These are phyloP conservation scores for Rhorus exstirpatorius DNA, from an alignment of 2,888 invertebrate genomes.

Conservation along the genomic window DNA sequence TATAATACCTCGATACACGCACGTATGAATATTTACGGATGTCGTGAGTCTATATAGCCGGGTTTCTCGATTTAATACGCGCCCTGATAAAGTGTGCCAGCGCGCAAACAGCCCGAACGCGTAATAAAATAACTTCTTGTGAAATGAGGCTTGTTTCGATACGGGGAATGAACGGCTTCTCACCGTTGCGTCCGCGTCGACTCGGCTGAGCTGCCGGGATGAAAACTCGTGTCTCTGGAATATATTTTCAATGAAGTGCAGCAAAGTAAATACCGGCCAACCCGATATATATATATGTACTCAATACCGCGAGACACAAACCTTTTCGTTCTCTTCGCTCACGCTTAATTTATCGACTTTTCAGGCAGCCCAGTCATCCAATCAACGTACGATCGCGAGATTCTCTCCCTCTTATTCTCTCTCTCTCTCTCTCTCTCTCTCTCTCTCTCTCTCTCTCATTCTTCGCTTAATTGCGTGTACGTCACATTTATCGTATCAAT, in stretches of 20 bases:
- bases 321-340: constrained; percentile 23
- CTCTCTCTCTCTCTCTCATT: background rate
- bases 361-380: constrained; percentile 57
- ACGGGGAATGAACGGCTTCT: constrained; percentile 18
- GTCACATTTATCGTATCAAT: constrained; percentile 69
- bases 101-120: constrained; percentile 40
- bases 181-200: background rate
- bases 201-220: constrained; percentile 20
- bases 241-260: constrained; percentile 5
- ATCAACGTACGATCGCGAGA: constrained; percentile 52
- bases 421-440: background rate
- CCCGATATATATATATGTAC: background rate
- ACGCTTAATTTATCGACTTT: constrained; percentile 66
- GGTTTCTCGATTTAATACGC: constrained; percentile 38
- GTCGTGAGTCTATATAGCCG: background rate
- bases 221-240: constrained; percentile 11
- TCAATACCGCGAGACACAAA: background rate
- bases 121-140: constrained; percentile 65
- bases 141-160: constrained; percentile 61
- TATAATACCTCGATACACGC: constrained; percentile 22
- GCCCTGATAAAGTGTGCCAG: constrained; percentile 36
- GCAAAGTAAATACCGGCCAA: no score
- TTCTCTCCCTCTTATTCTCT: constrained; percentile 7
- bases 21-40: background rate
- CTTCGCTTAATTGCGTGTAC: constrained; percentile 51